Conservation (phyloP, 2,797 vertebrate species). For the Yasuhikotakia modesta region DNA sequence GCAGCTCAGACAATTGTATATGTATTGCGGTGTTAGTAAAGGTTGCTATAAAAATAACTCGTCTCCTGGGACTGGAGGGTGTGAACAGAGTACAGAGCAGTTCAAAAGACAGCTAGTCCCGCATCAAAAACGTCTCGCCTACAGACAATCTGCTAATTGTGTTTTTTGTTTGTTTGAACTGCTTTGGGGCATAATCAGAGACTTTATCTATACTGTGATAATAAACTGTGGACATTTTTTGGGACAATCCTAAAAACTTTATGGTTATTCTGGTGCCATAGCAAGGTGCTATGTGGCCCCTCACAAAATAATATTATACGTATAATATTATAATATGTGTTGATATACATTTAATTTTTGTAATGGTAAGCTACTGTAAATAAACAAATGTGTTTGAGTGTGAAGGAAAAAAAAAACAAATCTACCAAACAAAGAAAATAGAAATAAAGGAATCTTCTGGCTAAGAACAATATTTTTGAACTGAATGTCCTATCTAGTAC, state of each 20-base stretch:
- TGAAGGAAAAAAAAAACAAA: too few species aligned
- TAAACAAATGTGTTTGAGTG: too few species aligned
- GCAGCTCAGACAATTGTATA: neutral
- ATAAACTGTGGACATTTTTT: neutral
- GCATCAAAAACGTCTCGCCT: neutral
- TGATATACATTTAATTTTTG: too few species aligned
- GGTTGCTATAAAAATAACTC: neutral
- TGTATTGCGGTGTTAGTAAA: conserved; percentile 23
- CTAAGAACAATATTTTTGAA: neutral
- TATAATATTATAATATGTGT: too few species aligned
- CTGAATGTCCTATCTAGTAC: neutral
- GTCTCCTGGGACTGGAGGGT: conserved; percentile 21
- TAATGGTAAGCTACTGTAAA: too few species aligned
- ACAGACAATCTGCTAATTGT: conserved; percentile 20
- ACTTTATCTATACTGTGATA: neutral
- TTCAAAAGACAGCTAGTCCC: conserved; percentile 2
- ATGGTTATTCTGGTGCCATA: neutral
- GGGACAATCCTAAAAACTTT: neutral
- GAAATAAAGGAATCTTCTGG: neutral
- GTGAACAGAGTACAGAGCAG: conserved; percentile 10
- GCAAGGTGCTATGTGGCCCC: neutral
- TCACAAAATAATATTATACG: too few species aligned
- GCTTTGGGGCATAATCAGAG: neutral
- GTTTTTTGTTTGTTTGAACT: neutral
- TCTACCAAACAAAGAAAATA: neutral